Evolutionary conservation across 1,140 invertebrate genomes (phyloP).

Genomic region (Ericerus pela): DNA sequence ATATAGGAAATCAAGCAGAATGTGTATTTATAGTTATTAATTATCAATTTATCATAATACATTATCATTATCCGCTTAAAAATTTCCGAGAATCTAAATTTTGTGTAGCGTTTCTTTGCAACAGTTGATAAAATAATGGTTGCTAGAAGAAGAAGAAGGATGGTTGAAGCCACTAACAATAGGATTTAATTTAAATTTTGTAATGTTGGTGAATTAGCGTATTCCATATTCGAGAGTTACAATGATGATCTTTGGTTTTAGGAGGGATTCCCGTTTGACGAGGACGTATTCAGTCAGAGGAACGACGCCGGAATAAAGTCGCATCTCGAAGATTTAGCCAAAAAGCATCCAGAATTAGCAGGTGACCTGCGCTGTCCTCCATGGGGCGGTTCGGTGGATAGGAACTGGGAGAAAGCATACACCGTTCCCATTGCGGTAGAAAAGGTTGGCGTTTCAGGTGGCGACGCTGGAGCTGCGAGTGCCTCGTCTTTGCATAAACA

Average conservation of each 20-base stretch:
- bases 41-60: no score
- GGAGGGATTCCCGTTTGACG: conserved; percentile 2
- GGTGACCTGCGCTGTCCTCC: conserved; percentile 33
- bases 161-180: background rate
- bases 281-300: background rate
- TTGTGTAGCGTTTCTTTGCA: background rate
- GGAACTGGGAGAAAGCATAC: background rate
- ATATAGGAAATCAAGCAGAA: no score
- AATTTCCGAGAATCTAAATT: background rate
- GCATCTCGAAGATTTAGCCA: conserved; percentile 40
- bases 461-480: conserved; percentile 1
- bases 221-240: background rate
- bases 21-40: no score
- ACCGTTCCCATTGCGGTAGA: background rate
- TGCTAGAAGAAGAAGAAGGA: no score
- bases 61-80: background rate
- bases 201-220: background rate
- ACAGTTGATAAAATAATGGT: background rate
- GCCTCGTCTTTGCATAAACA: conserved; percentile 15
- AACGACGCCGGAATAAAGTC: conserved; percentile 20
- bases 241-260: background rate
- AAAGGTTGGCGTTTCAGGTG: conserved; percentile 12
- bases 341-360: conserved; percentile 43
- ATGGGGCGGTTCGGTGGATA: background rate
- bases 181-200: background rate